Conservation (phyloP, 2,888 invertebrate genomes). For the Napeogenes sylphis region DNA sequence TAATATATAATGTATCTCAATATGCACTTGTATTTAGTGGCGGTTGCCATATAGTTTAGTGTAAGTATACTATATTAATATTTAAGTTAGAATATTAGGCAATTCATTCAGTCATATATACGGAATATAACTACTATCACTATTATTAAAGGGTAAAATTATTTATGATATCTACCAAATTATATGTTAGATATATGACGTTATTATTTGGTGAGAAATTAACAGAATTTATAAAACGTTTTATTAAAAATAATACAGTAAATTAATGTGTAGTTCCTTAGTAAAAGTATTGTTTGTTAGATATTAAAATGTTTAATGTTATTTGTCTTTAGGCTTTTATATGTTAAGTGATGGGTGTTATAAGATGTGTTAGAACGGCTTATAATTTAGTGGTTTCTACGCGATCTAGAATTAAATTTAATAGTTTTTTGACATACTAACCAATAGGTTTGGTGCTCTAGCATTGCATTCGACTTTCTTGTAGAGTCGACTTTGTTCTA, state of each 20-base stretch:
- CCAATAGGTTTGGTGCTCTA: background rate
- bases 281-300: conserved; percentile 41
- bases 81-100: too few relatives aligned
- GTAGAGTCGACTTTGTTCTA: background rate
- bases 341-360: conserved; percentile 42
- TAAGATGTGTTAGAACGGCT: conserved; percentile 21
- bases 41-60: too few relatives aligned
- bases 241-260: conserved; percentile 13
- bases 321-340: conserved; percentile 55
- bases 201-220: too few relatives aligned
- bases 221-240: background rate
- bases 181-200: too few relatives aligned
- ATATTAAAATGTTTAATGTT: conserved; percentile 59
- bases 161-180: too few relatives aligned
- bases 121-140: too few relatives aligned
- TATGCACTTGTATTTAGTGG: too few relatives aligned
- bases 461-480: background rate
- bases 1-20: too few relatives aligned
- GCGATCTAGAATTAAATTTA: conserved; percentile 7
- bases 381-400: conserved; percentile 13
- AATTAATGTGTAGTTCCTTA: conserved; percentile 31
- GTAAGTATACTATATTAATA: too few relatives aligned
- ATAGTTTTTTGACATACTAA: background rate
- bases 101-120: too few relatives aligned
- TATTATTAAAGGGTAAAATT: too few relatives aligned